Evolutionary conservation across 2,888 invertebrate species (phyloP).

Genomic region (Acholoe squamosa): DNA sequence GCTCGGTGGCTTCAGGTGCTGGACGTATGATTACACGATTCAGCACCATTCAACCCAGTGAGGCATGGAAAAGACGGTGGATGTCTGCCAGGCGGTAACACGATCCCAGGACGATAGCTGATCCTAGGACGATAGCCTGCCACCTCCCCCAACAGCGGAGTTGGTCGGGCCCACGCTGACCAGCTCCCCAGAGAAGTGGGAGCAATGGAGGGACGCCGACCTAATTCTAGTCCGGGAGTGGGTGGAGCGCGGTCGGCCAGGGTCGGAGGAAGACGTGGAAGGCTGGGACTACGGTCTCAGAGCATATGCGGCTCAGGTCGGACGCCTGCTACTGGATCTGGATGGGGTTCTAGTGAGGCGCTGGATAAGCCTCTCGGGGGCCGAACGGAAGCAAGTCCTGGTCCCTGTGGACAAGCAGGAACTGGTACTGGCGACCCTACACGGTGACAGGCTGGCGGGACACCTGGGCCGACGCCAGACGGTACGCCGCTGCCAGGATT

Average conservation of each 20-base stretch:
- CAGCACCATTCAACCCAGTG: no score
- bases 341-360: no score
- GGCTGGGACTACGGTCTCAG: neutral
- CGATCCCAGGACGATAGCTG: no score
- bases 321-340: no score
- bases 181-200: neutral
- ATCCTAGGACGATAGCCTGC: neutral
- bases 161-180: no score
- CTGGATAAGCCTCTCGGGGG: no score
- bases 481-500: neutral
- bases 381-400: no score
- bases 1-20: no score
- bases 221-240: neutral
- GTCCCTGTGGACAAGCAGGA: no score
- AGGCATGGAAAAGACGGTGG: neutral
- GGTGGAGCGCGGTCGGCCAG: neutral
- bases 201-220: neutral
- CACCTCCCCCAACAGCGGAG: neutral
- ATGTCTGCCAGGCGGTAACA: neutral
- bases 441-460: no score
- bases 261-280: no score
- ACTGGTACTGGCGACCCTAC: neutral
- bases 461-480: neutral
- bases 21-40: no score
- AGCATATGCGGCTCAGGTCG: neutral